Base-by-base conservation (phyloP, 2,888 invertebrate species). In the Eilema caniola region DNA sequence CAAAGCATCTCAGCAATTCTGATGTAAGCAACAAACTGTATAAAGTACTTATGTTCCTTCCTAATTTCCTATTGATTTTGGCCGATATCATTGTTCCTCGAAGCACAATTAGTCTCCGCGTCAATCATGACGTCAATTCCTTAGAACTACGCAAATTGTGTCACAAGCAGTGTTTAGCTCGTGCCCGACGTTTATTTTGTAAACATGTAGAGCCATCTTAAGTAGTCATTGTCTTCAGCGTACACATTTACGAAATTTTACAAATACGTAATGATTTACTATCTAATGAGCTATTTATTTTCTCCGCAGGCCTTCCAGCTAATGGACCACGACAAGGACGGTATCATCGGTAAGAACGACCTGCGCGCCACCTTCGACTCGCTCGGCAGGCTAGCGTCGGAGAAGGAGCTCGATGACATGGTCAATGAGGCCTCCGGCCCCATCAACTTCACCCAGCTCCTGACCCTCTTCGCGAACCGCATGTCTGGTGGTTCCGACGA, bases 261-360 rank as follows among this genome's bases (percentile, higher is more conserved):
- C 70, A 68, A 75, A 63, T 41, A 61, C 85, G 81, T 81, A 83
- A 75, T 85, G 78, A 82, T 68, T 67, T 57, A 60, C 59, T 57
- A 23, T 23, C 24, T 28, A 60, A 63, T 64, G 62, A 33, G 33
- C 60, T 61, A 64, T 66, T 74, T 76, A 31, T 66, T 76, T 74
- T 41, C 73, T 72, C 74, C 69, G 10, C 92, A 98, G 97, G 99
- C 98, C 90, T 99, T 99, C 97, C 97, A 97, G 96, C 97, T 99
- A 88, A 99, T 99, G 98, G 99, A 99, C 96, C 97, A 97, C 95
- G 98, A 99, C 96, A 99, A 99, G 96, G 99, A 99, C 92, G 98
- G 98, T 85, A 97, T 98, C 95, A 97, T 97, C 95, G 96, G 98
- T 94, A 98, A 98, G 96, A 97, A 97, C 94, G 98, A 98, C 96